phyloP scores from a whole-genome alignment of 2,888 invertebrate genomes.

The Andrena marginata region DNA sequence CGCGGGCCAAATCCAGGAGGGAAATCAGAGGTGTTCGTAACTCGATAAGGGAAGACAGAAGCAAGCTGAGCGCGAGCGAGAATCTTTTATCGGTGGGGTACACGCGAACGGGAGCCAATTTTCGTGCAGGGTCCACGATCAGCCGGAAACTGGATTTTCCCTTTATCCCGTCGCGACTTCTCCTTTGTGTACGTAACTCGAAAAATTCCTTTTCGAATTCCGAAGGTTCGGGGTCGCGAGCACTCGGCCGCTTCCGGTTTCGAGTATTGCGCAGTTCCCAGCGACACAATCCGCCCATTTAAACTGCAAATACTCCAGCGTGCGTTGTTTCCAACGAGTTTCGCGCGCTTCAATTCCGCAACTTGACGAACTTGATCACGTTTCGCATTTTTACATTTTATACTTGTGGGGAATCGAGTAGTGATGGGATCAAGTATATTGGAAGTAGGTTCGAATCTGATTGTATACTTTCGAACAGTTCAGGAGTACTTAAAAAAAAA shows the following conservation, averaged over 20 bases:
- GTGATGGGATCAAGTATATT: no score
- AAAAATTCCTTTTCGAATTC: constrained; percentile 14
- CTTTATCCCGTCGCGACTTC: not conserved
- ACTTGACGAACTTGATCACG: not conserved
- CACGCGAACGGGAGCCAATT: constrained; percentile 23
- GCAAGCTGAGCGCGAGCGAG: not conserved
- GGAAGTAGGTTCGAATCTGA: no score
- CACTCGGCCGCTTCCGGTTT: not conserved
- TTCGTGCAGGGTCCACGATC: constrained; percentile 10
- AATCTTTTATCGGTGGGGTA: constrained; percentile 30
- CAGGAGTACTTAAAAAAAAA: no score
- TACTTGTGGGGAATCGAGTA: not conserved
- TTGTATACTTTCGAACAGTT: no score
- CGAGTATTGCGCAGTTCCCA: constrained; percentile 8
- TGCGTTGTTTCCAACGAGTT: not conserved
- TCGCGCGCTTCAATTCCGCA: not conserved
- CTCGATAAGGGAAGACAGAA: constrained; percentile 1
- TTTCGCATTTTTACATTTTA: not conserved
- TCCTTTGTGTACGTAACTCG: constrained; percentile 9
- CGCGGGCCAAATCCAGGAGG: not conserved
- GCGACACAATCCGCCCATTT: not conserved
- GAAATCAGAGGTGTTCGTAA: not conserved
- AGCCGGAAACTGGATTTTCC: constrained; percentile 10
- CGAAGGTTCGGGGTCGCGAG: constrained; percentile 6
- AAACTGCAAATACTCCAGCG: not conserved